These are phyloP conservation scores for Lophotis ruficrista DNA, from an alignment of 2,113 vertebrate genomes.

Conservation along the genomic window DNA sequence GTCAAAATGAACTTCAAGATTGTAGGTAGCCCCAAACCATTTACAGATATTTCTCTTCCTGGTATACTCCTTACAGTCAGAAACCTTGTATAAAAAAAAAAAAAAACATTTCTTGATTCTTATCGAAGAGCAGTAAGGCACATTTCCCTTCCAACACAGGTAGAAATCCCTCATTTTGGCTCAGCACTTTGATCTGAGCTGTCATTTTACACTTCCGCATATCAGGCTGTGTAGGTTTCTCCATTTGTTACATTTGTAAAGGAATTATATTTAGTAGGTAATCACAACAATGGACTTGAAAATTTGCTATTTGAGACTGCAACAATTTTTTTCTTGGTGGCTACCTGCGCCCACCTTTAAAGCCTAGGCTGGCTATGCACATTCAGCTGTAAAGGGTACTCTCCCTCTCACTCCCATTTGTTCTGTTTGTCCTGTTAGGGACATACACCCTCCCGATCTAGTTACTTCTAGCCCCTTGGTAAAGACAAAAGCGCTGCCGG, in stretches of 20 bases:
- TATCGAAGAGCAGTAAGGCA: background rate
- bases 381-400: background rate
- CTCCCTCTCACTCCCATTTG: background rate
- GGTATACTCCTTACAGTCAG: background rate
- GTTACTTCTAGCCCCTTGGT: background rate
- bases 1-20: background rate
- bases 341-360: background rate
- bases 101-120: background rate
- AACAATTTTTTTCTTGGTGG: background rate
- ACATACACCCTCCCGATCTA: background rate
- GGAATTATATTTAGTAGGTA: background rate
- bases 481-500: conserved; percentile 23
- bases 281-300: background rate
- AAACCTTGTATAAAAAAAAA: background rate
- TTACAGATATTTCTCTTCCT: background rate
- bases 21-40: background rate
- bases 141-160: background rate
- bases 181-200: conserved; percentile 1
- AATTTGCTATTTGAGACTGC: background rate
- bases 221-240: background rate
- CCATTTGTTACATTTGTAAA: background rate
- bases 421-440: background rate
- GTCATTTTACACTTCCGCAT: background rate
- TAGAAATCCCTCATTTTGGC: background rate
- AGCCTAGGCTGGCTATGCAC: background rate